phyloP scores from a whole-genome alignment of 2,888 invertebrate genomes.

The Alloplasta piceator region DNA sequence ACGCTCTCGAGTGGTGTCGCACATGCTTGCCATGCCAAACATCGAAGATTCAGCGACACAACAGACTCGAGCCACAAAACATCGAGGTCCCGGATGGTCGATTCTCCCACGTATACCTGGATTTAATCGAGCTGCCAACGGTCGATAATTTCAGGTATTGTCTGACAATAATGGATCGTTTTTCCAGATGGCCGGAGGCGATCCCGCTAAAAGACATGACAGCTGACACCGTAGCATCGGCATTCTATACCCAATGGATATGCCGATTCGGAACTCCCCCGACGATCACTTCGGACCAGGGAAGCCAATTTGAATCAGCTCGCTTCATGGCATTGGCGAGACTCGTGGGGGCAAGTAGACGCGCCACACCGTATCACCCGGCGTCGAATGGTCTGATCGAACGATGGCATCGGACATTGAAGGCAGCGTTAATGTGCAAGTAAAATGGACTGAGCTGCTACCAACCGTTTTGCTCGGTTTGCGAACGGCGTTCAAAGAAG shows the following conservation, averaged over 20 bases:
- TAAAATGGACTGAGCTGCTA: slow-evolving; percentile 60
- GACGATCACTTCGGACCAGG: slow-evolving; percentile 75
- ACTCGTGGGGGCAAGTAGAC: slow-evolving; percentile 51
- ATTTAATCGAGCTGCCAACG: slow-evolving; percentile 62
- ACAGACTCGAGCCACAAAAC: slow-evolving; percentile 12
- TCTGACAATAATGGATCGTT: slow-evolving; percentile 76
- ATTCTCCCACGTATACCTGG: slow-evolving; percentile 47
- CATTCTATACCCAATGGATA: slow-evolving; percentile 73
- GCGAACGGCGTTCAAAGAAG: slow-evolving; percentile 66
- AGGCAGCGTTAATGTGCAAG: slow-evolving; percentile 65
- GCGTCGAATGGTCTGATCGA: slow-evolving; percentile 69
- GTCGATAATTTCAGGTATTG: slow-evolving; percentile 72
- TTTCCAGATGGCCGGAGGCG: slow-evolving; percentile 75
- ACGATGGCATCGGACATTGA: slow-evolving; percentile 66
- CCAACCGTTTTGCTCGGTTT: slow-evolving; percentile 69
- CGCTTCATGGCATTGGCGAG: slow-evolving; percentile 64
- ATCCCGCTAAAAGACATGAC: slow-evolving; percentile 74
- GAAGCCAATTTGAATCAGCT: slow-evolving; percentile 71
- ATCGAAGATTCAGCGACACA: slow-evolving; percentile 64
- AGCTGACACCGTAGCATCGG: slow-evolving; percentile 72
- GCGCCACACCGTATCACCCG: slow-evolving; percentile 69
- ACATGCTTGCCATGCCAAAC: slow-evolving; percentile 65
- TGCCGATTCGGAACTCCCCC: slow-evolving; percentile 74
- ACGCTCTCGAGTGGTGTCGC: slow-evolving; percentile 58
- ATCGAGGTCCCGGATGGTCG: slow-evolving; percentile 49